Evolutionary conservation across 2,888 invertebrate species (phyloP), one percentile per base, ranked within the genome.

Genomic region (Noctua pronuba): DNA sequence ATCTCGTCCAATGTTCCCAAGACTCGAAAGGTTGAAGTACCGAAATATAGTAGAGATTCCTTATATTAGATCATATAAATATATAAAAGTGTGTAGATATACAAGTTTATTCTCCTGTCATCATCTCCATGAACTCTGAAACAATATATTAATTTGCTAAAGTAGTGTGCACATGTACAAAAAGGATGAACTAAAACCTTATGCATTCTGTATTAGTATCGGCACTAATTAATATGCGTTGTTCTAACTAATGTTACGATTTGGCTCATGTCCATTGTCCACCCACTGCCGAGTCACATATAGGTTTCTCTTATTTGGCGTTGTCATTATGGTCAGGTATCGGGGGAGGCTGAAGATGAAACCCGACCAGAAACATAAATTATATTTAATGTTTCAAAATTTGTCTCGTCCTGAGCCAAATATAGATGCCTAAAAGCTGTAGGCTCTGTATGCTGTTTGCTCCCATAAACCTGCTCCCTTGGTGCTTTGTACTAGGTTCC

Each of bases 41-140:
- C 94, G 90, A 94, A 94, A 92, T 93, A 92, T 92, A 93, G 88
- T 84, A 93, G 41, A 85, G 91, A 92, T 92, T 93, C 92, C 95
- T 96, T 95, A 95, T 90, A 94, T 94, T 94, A 94, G 90, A 93
- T 85, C 90, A 92, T 94, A 92, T 93, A 93, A 91, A 91, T 90
- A 93, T 92, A 93, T 93, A 94, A 92, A 94, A 93, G 93, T 92
- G 91, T 90, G 88, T 91, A 90, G 88, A 92, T 91, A 87, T 91
- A 92, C 82, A 91, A 88, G 91, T 93, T 97, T 98, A 98, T 98
- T 98, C 98, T 95, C 99, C 99, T 87, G 99, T 99, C 99, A 99
- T 99, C 99, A 99, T 99, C 96, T 99, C 99, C 99, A 99, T 99
- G 97, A 99, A 99, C 97, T 99, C 98, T 99, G 97, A 88, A 98